phyloP scores from a whole-genome alignment of 2,888 invertebrate genomes.

The Cerastis leucographa region DNA sequence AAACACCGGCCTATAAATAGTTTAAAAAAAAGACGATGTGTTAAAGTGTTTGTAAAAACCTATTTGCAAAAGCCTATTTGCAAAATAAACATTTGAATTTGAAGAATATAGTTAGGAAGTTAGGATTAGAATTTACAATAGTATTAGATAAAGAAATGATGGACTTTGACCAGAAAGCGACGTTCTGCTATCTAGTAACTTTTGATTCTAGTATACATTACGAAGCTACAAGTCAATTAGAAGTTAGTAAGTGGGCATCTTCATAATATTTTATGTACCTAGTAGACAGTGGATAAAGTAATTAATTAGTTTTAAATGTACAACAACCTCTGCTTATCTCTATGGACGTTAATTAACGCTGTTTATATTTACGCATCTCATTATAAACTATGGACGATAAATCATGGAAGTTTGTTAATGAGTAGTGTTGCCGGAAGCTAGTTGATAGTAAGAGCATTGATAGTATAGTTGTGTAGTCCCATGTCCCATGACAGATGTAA shows the following conservation, averaged over 20 bases:
- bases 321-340: constrained; percentile 19
- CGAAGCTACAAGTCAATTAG: background rate
- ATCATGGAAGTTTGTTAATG: background rate
- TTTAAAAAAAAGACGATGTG: no score
- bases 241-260: background rate
- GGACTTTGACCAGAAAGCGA: background rate
- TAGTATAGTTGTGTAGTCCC: background rate
- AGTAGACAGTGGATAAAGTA: background rate
- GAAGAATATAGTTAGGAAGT: no score
- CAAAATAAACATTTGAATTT: no score
- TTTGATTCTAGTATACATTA: background rate
- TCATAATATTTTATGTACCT: background rate
- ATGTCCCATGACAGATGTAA: background rate
- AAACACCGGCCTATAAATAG: no score
- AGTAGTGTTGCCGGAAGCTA: constrained; percentile 16
- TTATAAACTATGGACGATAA: background rate
- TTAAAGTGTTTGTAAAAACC: no score
- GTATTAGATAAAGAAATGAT: no score
- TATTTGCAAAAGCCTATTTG: no score
- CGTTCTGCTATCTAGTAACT: background rate
- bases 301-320: constrained; percentile 10
- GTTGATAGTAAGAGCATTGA: background rate
- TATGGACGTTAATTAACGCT: constrained; percentile 8
- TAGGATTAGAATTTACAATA: no score
- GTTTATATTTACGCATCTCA: constrained; percentile 19